Evolutionary conservation across 2,888 invertebrate genomes (phyloP), one percentile per base, ranked within the genome.

Genomic region (Oscheius sp.): DNA sequence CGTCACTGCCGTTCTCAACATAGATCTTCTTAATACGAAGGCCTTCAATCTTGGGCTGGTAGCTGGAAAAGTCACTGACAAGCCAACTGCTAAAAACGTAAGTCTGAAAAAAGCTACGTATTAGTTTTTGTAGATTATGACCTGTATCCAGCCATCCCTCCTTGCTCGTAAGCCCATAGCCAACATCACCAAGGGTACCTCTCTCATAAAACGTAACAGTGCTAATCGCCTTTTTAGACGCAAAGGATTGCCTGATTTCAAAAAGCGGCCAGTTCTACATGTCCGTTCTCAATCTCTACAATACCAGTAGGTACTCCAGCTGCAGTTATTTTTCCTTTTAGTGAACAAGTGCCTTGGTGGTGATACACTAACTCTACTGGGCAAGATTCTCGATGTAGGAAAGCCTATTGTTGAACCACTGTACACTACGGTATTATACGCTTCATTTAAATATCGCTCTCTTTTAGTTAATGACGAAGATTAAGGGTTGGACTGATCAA

Each of bases 351-450:
- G 55, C 23, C 55, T 55, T 21, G 25, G 3, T 18, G 25, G 55
- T 6, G 25, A 55, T 55, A 5, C 55, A 6, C 21, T 55, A 6
- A 25, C 6, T 23, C 2, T 55, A 7, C 21, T 55, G 55, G 25
- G 25, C 21, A 21, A 25, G 5, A 21, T 25, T 23, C 13, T 55
- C 13, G 3, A 2, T 21, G 55, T 25, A 25, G 55, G 23, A 55
- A 55, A 55, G 55, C 55, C 55, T 3, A 21, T 55, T 23, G 13
- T 55, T 55, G 25, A 55, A 25, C 55, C 55, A 18, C 55, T 55
- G 7, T 55, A 55, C 25, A 25, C 3, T 3, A 16, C 16, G 23
- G 55, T 55, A 21, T 2, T 2, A 21, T 55, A n/a, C n/a, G n/a
- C n/a, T n/a, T n/a, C n/a, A n/a, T n/a, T n/a, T n/a, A n/a, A n/a